Percentiles rank a stretch among this genome's conserved stretches.
Evolutionary conservation across 2,888 invertebrate genomes (phyloP).

Genomic region (Melanophora roralis): DNA sequence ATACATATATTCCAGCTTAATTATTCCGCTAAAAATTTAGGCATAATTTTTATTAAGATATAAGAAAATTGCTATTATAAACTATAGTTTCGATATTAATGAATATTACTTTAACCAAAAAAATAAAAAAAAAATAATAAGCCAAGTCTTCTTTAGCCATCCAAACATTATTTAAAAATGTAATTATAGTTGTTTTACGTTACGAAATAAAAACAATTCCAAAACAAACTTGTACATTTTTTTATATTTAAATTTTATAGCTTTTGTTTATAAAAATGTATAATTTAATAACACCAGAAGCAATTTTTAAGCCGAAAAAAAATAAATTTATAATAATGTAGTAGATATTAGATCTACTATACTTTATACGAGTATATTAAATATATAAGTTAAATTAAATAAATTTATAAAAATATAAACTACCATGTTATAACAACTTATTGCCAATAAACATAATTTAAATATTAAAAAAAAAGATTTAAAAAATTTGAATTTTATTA

Average conservation of each 20-base stretch:
- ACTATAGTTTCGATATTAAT: too few species aligned
- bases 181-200: neutral
- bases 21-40: constrained; percentile 54
- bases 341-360: constrained; percentile 44
- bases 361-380: constrained; percentile 47
- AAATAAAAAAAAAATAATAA: constrained; percentile 16
- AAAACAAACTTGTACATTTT: constrained; percentile 29
- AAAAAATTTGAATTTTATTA: neutral
- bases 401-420: constrained; percentile 49
- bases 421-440: constrained; percentile 54
- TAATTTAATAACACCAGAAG: constrained; percentile 43
- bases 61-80: constrained; percentile 37
- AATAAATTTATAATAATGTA: constrained; percentile 18
- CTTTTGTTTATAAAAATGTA: constrained; percentile 11
- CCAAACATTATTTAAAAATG: constrained; percentile 9
- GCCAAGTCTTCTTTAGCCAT: constrained; percentile 57
- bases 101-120: too few species aligned
- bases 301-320: constrained; percentile 49
- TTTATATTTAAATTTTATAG: constrained; percentile 32
- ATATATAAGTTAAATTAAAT: constrained; percentile 51
- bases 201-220: constrained; percentile 13
- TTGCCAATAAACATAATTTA: constrained; percentile 57
- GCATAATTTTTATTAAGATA: constrained; percentile 47
- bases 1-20: constrained; percentile 44
- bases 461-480: neutral